Evolutionary conservation across 1,140 invertebrate species (phyloP).

Genomic region (Diorhabda sublineata): DNA sequence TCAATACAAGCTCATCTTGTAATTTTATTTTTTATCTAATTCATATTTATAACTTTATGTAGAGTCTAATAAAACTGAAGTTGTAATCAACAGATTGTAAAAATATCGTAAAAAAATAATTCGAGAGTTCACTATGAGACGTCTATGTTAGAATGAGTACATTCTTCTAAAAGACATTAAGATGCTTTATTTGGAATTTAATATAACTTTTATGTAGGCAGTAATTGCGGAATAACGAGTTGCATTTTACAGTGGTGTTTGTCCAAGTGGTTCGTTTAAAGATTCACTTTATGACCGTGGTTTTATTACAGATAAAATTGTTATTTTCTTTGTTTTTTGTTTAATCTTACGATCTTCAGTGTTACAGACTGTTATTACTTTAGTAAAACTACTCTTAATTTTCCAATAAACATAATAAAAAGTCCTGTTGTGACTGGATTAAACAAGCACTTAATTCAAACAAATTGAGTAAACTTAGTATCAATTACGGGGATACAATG

Average conservation of each 20-base stretch:
- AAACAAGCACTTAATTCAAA: too few relatives aligned
- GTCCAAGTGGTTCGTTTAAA: conserved; percentile 11
- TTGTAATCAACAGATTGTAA: too few relatives aligned
- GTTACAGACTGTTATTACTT: neutral
- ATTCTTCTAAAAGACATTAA: neutral
- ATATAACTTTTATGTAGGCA: conserved; percentile 13
- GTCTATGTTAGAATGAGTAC: neutral
- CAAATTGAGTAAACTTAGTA: too few relatives aligned
- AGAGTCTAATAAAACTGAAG: too few relatives aligned
- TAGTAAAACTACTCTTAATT: neutral
- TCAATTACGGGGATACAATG: too few relatives aligned
- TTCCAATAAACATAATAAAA: neutral
- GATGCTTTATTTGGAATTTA: conserved; percentile 12
- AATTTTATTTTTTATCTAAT: too few relatives aligned
- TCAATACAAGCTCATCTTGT: too few relatives aligned
- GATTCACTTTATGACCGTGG: conserved; percentile 7
- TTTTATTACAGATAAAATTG: neutral
- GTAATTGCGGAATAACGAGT: conserved; percentile 13
- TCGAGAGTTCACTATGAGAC: neutral
- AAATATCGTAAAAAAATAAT: neutral
- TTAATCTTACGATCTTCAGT: neutral
- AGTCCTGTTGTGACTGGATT: neutral
- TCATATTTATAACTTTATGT: too few relatives aligned
- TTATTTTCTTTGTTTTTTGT: conserved; percentile 4
- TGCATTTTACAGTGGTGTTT: conserved; percentile 4